Evolutionary conservation across 2,888 invertebrate species (phyloP).

Genomic region (Dendrolimus houi): DNA sequence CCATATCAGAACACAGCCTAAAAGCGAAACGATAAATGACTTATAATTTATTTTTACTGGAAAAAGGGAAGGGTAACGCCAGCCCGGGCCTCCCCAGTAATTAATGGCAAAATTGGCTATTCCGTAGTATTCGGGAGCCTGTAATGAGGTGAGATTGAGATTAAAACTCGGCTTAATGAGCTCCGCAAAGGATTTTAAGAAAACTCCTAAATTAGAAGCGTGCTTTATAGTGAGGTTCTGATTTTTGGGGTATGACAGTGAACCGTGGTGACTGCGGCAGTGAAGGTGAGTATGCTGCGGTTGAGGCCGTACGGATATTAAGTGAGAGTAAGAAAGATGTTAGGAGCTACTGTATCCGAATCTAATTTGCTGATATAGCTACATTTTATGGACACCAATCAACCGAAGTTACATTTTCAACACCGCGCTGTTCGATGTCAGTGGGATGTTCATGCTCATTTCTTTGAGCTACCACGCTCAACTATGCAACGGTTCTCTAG

Average conservation of each 20-base stretch:
- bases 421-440: no score
- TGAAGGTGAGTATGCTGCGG: no score
- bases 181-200: conserved; percentile 58
- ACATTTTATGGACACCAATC: no score
- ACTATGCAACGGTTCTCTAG: no score
- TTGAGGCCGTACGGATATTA: no score
- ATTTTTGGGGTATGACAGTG: conserved; percentile 25
- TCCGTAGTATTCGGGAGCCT: conserved; percentile 66
- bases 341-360: no score
- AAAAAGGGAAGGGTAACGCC: conserved; percentile 55
- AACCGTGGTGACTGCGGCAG: background rate
- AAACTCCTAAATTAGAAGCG: conserved; percentile 38
- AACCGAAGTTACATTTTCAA: no score
- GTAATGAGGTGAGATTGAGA: conserved; percentile 74
- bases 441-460: no score
- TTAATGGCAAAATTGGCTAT: conserved; percentile 74
- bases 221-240: conserved; percentile 36
- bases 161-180: conserved; percentile 71
- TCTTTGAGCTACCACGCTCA: no score
- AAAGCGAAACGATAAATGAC: conserved; percentile 64
- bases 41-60: conserved; percentile 75
- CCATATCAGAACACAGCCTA: conserved; percentile 9
- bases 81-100: conserved; percentile 34
- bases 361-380: no score
- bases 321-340: no score